These are phyloP conservation scores for Boloria selene DNA, from an alignment of 2,888 invertebrate genomes.

Conservation along the genomic window DNA sequence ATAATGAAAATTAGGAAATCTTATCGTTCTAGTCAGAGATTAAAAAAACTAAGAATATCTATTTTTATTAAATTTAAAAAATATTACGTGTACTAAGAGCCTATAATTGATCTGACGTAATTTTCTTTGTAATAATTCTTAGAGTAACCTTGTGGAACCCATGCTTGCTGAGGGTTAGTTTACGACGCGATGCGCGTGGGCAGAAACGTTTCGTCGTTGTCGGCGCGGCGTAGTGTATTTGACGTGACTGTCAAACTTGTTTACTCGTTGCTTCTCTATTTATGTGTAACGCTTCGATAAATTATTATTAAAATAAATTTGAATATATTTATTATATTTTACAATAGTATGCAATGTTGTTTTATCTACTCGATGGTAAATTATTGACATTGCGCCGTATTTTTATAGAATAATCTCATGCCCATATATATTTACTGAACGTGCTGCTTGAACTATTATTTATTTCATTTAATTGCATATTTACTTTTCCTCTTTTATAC, in stretches of 20 bases:
- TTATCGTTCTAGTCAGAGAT: too few species aligned
- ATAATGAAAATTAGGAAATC: too few species aligned
- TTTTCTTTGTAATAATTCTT: slow-evolving; percentile 13
- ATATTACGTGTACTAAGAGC: neutral
- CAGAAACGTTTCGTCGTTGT: slow-evolving; percentile 35
- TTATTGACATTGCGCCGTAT: too few species aligned
- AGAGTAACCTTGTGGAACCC: slow-evolving; percentile 27
- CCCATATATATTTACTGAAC: too few species aligned
- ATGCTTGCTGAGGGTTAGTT: slow-evolving; percentile 38
- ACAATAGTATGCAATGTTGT: too few species aligned
- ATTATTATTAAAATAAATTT: neutral
- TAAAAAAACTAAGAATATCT: too few species aligned
- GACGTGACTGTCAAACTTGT: slow-evolving; percentile 69
- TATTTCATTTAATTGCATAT: too few species aligned
- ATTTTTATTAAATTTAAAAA: too few species aligned
- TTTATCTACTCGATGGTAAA: too few species aligned
- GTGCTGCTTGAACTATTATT: too few species aligned
- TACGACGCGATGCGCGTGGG: slow-evolving; percentile 57
- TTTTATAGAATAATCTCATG: too few species aligned
- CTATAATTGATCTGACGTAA: slow-evolving; percentile 18
- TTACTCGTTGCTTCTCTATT: slow-evolving; percentile 52
- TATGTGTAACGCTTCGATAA: neutral
- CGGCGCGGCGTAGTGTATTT: slow-evolving; percentile 45
- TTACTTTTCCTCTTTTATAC: slow-evolving; percentile 2
- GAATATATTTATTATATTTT: too few species aligned